Evolutionary conservation across 2,888 invertebrate genomes (phyloP).

Genomic region (Anthophora plumipes): DNA sequence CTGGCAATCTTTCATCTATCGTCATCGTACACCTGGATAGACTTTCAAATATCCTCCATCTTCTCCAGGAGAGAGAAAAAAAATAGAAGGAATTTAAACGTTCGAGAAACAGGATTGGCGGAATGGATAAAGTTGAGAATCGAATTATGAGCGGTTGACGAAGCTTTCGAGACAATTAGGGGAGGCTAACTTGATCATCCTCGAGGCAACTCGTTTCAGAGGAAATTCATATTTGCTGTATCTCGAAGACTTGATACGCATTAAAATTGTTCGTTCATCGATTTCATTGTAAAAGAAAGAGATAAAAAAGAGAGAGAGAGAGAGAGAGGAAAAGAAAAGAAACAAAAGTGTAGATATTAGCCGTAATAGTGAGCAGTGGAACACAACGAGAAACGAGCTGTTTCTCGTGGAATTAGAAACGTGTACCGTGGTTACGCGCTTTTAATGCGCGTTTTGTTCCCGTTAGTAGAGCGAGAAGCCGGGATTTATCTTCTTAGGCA

Average conservation of each 20-base stretch:
- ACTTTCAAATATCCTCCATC: neutral
- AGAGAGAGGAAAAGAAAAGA: neutral
- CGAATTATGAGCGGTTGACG: conserved; percentile 8
- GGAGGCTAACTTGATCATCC: conserved; percentile 17
- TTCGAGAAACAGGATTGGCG: neutral
- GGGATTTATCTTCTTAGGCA: conserved; percentile 20
- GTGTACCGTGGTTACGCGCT: conserved; percentile 10
- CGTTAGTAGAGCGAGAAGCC: conserved; percentile 46
- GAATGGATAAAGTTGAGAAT: conserved; percentile 13
- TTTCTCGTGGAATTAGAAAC: conserved; percentile 44
- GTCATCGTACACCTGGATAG: neutral
- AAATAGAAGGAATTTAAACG: neutral
- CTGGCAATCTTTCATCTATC: neutral
- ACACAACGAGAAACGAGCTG: neutral
- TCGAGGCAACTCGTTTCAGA: conserved; percentile 14
- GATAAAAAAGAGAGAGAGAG: neutral
- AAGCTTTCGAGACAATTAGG: conserved; percentile 12
- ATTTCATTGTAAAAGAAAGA: neutral
- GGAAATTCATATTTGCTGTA: conserved; percentile 24
- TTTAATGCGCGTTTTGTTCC: conserved; percentile 32
- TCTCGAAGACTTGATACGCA: conserved; percentile 10
- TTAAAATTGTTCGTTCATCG: neutral
- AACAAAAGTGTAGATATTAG: neutral
- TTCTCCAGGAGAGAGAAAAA: neutral
- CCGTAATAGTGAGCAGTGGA: neutral